phyloP scores from a whole-genome alignment of 2,888 invertebrate genomes.

The Drosophila meridiana region DNA sequence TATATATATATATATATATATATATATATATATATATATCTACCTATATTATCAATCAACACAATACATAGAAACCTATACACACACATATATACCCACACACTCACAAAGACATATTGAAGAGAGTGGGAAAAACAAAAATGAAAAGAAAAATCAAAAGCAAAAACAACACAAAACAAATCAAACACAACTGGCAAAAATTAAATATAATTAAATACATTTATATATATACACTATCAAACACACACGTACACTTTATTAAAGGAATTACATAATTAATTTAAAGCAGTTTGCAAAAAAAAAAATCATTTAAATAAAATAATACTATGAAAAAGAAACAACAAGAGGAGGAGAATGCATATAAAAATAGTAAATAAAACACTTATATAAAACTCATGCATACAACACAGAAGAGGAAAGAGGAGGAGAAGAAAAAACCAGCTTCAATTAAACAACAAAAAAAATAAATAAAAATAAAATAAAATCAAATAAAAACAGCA shows the following conservation, averaged over 20 bases:
- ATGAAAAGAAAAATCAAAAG: conserved; percentile 18
- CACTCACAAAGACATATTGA: conserved; percentile 6
- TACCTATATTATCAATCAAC: conserved; percentile 37
- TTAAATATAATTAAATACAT: conserved; percentile 33
- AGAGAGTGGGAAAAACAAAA: conserved; percentile 33
- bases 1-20: conserved; percentile 34
- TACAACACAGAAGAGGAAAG: conserved; percentile 10
- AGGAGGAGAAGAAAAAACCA: background rate
- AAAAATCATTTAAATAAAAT: conserved; percentile 25
- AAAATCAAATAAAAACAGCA: conserved; percentile 16
- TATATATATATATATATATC: conserved; percentile 30
- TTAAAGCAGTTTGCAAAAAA: conserved; percentile 48
- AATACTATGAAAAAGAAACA: conserved; percentile 1
- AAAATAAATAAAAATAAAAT: conserved; percentile 13
- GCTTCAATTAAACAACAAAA: conserved; percentile 5
- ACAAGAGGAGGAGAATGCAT: conserved; percentile 16
- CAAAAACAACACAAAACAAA: conserved; percentile 20
- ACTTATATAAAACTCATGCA: conserved; percentile 51
- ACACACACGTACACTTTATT: conserved; percentile 21
- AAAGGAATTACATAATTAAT: conserved; percentile 46
- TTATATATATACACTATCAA: conserved; percentile 20
- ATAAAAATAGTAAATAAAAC: conserved; percentile 32
- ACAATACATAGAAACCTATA: conserved; percentile 22
- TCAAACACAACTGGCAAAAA: conserved; percentile 33
- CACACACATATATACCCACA: conserved; percentile 22